Conservation (phyloP, 2,113 vertebrate genomes). For the Delphinapterus leucas region DNA sequence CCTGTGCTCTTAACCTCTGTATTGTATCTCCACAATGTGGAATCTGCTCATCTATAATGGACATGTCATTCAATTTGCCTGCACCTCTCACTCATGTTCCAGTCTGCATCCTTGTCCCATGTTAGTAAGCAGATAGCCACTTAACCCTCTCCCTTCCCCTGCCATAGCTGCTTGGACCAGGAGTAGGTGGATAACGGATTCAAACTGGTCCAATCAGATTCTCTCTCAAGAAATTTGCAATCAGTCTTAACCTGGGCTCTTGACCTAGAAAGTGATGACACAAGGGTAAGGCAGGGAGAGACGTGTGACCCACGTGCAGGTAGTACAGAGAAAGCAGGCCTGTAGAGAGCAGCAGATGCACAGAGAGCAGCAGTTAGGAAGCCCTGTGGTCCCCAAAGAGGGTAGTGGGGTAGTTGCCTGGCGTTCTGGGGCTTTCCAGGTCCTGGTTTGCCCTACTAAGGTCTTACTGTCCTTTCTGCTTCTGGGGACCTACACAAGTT, state of each 20-base stretch:
- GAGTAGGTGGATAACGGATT: neutral
- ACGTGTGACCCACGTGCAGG: neutral
- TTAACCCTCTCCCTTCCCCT: neutral
- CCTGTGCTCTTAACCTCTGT: neutral
- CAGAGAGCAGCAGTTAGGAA: neutral
- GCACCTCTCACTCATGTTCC: neutral
- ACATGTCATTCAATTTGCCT: neutral
- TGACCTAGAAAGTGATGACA: neutral
- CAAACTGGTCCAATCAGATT: neutral
- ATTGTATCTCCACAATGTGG: neutral
- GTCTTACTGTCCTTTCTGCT: neutral
- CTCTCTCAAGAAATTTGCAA: neutral
- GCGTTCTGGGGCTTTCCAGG: neutral
- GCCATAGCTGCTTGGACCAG: neutral
- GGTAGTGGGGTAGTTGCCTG: neutral
- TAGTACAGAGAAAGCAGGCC: neutral
- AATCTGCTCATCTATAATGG: neutral
- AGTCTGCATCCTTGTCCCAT: neutral
- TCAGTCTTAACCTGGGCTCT: constrained; percentile 19
- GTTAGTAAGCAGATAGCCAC: neutral
- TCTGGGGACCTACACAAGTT: neutral
- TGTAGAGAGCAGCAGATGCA: neutral
- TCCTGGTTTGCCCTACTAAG: neutral
- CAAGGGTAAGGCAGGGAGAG: neutral
- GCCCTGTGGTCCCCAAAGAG: neutral